These are phyloP conservation scores for Teleogryllus occipitalis DNA, from an alignment of 1,140 invertebrate species.

Conservation along the genomic window DNA sequence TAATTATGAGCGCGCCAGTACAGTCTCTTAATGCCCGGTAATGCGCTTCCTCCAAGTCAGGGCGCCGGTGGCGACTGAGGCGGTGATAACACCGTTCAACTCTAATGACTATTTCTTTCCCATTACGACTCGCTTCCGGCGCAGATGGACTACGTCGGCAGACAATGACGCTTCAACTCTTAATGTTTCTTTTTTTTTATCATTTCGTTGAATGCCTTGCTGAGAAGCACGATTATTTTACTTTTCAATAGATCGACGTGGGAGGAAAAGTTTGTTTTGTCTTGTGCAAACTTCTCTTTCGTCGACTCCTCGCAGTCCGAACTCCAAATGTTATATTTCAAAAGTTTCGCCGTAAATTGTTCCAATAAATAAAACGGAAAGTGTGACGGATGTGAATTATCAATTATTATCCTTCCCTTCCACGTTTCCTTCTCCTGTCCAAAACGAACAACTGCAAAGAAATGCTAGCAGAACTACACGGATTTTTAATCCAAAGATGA, in stretches of 20 bases:
- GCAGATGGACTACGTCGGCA: neutral
- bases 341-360: neutral
- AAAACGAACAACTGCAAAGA: too few relatives aligned
- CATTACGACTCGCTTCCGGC: neutral
- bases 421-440: too few relatives aligned
- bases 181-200: neutral
- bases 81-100: neutral
- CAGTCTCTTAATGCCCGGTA: too few relatives aligned
- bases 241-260: neutral
- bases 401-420: neutral
- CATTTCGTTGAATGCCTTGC: neutral
- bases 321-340: neutral
- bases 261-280: neutral
- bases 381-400: neutral
- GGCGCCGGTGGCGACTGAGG: too few relatives aligned
- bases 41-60: too few relatives aligned
- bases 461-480: too few relatives aligned
- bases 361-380: neutral
- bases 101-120: neutral
- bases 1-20: too few relatives aligned
- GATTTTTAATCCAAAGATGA: too few relatives aligned
- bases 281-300: neutral
- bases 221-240: neutral
- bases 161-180: neutral
- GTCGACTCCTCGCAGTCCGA: neutral